Evolutionary conservation across 2,888 invertebrate genomes (phyloP), one percentile per base, ranked within the genome.

Genomic region (Aleiodes alternator): DNA sequence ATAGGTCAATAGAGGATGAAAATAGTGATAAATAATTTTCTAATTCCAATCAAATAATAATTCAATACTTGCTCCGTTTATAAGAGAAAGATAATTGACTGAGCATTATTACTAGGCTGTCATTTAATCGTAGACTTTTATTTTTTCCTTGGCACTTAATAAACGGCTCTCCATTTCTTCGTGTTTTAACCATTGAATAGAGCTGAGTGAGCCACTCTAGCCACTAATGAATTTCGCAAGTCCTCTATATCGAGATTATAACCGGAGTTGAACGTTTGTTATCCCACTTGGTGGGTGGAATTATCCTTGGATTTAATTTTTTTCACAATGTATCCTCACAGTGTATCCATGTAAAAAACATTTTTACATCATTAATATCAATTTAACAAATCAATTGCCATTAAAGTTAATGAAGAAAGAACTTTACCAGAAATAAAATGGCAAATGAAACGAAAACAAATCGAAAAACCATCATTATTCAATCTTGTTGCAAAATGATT

Each of bases 261-360:
- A 61, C 59, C n/a, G 56, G 23, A n/a, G 31, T 23, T 61, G 75
- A 68, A 70, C n/a, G 50, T 50, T 55, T 55, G 55, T 55, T 55
- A 16, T 55, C 16, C 55, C 14, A 34, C 55, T 55, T 53, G 81
- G 85, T 84, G 82, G 85, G 84, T 82, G 85, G 80, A 43, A 80
- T 79, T 84, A 85, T 85, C 85, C 86, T 85, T 86, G 85, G 81
- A 80, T 83, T 72, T 68, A 57, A 74, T 50, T 68, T 50, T 50
- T 34, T 59, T 8, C 55, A 55, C 55, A n/a, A 55, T 14, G 55
- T 59, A 34, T 59, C 29, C 34, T 59, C 31, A 23, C 23, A 12
- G 16, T 59, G n/a, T 31, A 29, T 59, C 29, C 29, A 29, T 29
- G 16, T 68, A 51, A n/a, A 23, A 68, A 51, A 9, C 14, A 68